A percentile compares a stretch with the other conserved stretches of the same genome.
These are phyloP conservation scores for Heterodera filipjevi DNA, from an alignment of 2,888 invertebrate genomes.

Conservation along the genomic window DNA sequence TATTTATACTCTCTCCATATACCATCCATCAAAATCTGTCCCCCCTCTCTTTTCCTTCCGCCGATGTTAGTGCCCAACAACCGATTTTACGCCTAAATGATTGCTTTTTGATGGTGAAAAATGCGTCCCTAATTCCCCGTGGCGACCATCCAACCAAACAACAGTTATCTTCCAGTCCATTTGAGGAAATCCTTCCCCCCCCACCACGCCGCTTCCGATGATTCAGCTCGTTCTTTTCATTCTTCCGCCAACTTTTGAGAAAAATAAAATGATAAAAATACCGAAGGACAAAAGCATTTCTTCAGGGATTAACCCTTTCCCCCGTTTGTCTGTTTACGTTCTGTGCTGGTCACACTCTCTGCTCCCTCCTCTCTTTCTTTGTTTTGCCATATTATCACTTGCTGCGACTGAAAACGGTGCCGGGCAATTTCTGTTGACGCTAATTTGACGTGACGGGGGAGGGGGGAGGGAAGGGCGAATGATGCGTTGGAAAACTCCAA, in stretches of 20 bases:
- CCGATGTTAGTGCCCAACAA: constrained; percentile 5
- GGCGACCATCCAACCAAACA: neutral
- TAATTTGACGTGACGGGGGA: constrained; percentile 2
- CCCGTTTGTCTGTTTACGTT: neutral
- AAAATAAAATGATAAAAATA: neutral
- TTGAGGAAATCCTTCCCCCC: neutral
- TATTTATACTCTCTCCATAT: neutral
- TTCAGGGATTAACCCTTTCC: neutral
- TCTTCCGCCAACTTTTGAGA: constrained; percentile 1
- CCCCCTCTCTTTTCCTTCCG: neutral
- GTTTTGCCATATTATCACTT: neutral
- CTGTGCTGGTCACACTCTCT: neutral
- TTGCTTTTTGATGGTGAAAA: neutral
- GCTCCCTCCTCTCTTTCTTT: neutral
- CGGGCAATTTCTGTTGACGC: constrained; percentile 1
- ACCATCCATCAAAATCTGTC: neutral
- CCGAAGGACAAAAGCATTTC: neutral
- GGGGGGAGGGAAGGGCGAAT: neutral
- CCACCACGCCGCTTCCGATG: neutral
- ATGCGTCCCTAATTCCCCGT: constrained; percentile 13
- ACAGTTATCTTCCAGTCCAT: constrained; percentile 16
- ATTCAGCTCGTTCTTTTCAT: neutral
- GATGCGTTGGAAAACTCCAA: neutral
- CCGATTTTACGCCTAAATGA: constrained; percentile 17
- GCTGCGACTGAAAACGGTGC: neutral